Conservation (phyloP, 2,113 vertebrate genomes). For the Heterotilapia buettikoferi region DNA sequence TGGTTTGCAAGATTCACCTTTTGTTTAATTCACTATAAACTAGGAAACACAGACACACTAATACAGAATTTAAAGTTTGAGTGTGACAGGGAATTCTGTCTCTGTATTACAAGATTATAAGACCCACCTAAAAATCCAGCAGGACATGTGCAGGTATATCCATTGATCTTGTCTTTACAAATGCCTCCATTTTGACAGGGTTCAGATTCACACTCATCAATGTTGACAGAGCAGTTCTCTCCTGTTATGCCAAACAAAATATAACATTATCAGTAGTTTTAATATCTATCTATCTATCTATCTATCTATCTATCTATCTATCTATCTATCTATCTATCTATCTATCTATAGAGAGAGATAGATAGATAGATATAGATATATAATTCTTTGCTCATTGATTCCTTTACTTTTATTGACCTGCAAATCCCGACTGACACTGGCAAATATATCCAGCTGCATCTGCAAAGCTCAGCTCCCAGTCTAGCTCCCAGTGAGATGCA, state of each 20-base stretch:
- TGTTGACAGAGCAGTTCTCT: constrained; percentile 79
- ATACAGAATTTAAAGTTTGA: not conserved
- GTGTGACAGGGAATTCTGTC: not conserved
- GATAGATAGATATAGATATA: no score
- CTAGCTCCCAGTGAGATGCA: constrained; percentile 72
- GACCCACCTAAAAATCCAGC: constrained; percentile 81
- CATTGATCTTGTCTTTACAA: constrained; percentile 77
- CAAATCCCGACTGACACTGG: constrained; percentile 80
- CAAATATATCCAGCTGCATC: constrained; percentile 83
- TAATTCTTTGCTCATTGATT: not conserved
- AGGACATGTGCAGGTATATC: constrained; percentile 78
- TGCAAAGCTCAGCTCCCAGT: constrained; percentile 73
- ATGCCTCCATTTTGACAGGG: constrained; percentile 81
- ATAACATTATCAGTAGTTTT: not conserved
- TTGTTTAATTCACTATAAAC: not conserved
- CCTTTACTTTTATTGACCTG: constrained; percentile 16
- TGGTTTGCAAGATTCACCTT: not conserved
- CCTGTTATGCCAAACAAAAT: constrained; percentile 62
- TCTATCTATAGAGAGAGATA: no score
- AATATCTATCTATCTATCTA: not conserved
- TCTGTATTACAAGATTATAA: not conserved
- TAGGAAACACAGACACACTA: not conserved
- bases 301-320: no score
- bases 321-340: not conserved
- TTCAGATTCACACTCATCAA: constrained; percentile 81